Percentiles rank a stretch among this genome's conserved stretches.
These are phyloP conservation scores for Leucania comma DNA, from an alignment of 2,888 invertebrate genomes.

Conservation along the genomic window DNA sequence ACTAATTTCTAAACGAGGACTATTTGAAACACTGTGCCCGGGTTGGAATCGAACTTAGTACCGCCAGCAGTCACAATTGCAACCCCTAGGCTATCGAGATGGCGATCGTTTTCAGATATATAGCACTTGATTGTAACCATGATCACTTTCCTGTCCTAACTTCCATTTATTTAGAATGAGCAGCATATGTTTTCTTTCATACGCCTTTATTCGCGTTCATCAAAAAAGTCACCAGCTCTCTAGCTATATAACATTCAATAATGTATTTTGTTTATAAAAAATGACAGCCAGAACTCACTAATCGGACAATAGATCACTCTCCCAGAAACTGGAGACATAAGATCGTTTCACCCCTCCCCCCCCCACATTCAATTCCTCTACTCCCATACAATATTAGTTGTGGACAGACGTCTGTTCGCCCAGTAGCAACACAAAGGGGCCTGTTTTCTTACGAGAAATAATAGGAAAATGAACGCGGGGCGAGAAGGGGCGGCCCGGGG, in stretches of 20 bases:
- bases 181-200: too few relatives aligned
- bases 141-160: too few relatives aligned
- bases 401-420: slow-evolving; percentile 50
- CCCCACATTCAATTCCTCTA: slow-evolving; percentile 12
- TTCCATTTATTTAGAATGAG: too few relatives aligned
- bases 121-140: too few relatives aligned
- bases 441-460: slow-evolving; percentile 66
- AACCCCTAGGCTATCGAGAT: too few relatives aligned
- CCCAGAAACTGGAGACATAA: not conserved
- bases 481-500: slow-evolving; percentile 5
- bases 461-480: slow-evolving; percentile 64
- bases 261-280: not conserved
- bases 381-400: slow-evolving; percentile 48
- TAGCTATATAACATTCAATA: not conserved
- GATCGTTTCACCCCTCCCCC: not conserved
- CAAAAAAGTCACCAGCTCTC: too few relatives aligned
- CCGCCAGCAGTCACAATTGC: too few relatives aligned
- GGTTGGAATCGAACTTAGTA: too few relatives aligned
- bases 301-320: not conserved
- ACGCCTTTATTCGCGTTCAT: too few relatives aligned
- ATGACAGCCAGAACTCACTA: not conserved
- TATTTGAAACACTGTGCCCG: not conserved
- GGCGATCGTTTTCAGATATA: too few relatives aligned
- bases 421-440: slow-evolving; percentile 59
- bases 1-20: not conserved